Evolutionary conservation across 2,888 invertebrate genomes (phyloP).

Genomic region (Anthophora plumipes): DNA sequence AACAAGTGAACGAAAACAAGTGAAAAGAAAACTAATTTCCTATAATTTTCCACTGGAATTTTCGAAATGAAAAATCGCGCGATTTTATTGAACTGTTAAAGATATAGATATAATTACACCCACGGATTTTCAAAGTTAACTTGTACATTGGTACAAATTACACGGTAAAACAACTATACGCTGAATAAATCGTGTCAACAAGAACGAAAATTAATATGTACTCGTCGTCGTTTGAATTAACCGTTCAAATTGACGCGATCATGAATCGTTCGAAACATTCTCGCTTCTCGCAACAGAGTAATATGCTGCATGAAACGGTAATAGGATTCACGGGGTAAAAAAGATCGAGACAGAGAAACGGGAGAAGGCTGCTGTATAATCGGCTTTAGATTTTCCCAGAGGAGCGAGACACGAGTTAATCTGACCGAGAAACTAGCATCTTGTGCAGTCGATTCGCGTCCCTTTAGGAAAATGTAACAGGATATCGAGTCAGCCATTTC

Average conservation of each 20-base stretch:
- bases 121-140: no score
- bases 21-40: no score
- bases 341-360: neutral
- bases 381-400: slow-evolving; percentile 46
- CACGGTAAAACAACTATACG: no score
- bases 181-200: no score
- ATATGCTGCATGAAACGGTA: slow-evolving; percentile 10
- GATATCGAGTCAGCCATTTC: slow-evolving; percentile 68
- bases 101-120: no score
- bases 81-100: no score
- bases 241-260: neutral
- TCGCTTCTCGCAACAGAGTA: neutral
- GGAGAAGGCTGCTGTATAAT: slow-evolving; percentile 24
- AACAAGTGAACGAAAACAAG: no score
- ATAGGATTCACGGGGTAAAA: slow-evolving; percentile 16
- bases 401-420: slow-evolving; percentile 30
- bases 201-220: no score
- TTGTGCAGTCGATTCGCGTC: slow-evolving; percentile 50
- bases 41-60: no score
- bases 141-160: no score
- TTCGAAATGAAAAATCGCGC: no score
- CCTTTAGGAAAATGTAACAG: slow-evolving; percentile 56
- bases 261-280: neutral
- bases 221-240: no score
- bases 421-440: slow-evolving; percentile 28